Conservation (phyloP, 2,888 invertebrate species). For the Idaea biselata region DNA sequence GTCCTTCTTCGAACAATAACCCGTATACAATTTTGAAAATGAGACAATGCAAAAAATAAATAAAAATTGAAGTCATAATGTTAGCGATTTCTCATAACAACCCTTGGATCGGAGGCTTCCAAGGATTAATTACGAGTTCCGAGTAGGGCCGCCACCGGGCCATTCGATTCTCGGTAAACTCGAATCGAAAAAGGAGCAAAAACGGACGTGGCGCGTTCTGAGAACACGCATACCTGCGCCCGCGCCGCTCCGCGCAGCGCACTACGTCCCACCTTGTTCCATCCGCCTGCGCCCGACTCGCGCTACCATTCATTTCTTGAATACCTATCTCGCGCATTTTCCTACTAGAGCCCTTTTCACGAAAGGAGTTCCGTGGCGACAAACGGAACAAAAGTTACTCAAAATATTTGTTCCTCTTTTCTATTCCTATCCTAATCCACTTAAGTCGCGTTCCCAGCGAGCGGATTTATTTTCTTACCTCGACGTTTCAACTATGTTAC, state of each 20-base stretch:
- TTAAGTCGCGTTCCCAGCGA: too few species aligned
- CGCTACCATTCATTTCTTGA: constrained; percentile 45
- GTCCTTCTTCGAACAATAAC: constrained; percentile 66
- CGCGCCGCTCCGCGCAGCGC: constrained; percentile 37
- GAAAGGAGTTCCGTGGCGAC: constrained; percentile 18
- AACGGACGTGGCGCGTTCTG: constrained; percentile 69
- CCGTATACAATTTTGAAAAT: constrained; percentile 60
- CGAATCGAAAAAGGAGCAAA: constrained; percentile 80
- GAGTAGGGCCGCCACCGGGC: constrained; percentile 78
- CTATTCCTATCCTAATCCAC: too few species aligned
- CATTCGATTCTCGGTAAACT: constrained; percentile 77
- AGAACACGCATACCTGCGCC: constrained; percentile 77
- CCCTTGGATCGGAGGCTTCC: constrained; percentile 77
- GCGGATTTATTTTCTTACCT: too few species aligned
- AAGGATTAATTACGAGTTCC: constrained; percentile 80
- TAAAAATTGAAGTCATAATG: constrained; percentile 64
- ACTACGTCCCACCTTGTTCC: constrained; percentile 60
- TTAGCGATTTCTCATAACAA: constrained; percentile 75
- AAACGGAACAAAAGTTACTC: too few species aligned
- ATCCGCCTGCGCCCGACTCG: constrained; percentile 27
- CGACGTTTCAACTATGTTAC: too few species aligned
- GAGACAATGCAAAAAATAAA: constrained; percentile 67
- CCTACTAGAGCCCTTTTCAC: constrained; percentile 49
- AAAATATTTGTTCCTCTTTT: too few species aligned
- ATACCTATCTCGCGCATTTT: constrained; percentile 62